Conservation (phyloP, 2,888 invertebrate species). For the Amitus sp. region DNA sequence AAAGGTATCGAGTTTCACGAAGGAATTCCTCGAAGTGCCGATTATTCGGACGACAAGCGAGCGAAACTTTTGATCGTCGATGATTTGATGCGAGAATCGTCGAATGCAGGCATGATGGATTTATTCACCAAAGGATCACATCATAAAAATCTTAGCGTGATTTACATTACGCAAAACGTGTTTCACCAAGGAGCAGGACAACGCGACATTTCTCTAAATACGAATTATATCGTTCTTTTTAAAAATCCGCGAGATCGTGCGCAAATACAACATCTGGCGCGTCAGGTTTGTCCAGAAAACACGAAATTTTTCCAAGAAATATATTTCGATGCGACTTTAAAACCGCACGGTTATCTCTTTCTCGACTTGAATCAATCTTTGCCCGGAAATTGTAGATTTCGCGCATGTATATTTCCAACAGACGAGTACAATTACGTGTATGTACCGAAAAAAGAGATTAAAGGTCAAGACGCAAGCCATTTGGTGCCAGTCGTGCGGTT, state of each 20-base stretch:
- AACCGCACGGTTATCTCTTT: conserved; percentile 2
- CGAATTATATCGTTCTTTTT: conserved; percentile 23
- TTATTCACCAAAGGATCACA: conserved; percentile 42
- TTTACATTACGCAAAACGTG: conserved; percentile 27
- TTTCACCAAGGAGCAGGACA: conserved; percentile 19
- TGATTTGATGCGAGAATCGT: conserved; percentile 26
- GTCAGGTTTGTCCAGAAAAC: conserved; percentile 29
- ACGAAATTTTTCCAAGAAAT: conserved; percentile 34
- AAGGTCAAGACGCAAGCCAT: no score
- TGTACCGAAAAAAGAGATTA: no score
- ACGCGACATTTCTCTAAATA: conserved; percentile 22
- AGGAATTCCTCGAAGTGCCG: conserved; percentile 12
- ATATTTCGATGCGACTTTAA: conserved; percentile 17
- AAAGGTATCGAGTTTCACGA: conserved; percentile 23
- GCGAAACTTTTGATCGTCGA: conserved; percentile 19
- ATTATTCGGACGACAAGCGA: conserved; percentile 19
- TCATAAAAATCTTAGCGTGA: conserved; percentile 36
- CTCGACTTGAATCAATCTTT: no score
- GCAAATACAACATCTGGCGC: conserved; percentile 19
- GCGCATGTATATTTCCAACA: no score
- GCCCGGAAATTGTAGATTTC: no score
- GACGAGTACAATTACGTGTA: no score
- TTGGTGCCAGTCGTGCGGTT: no score
- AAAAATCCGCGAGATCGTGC: conserved; percentile 26
- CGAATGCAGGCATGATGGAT: conserved; percentile 25